phyloP scores from a whole-genome alignment of 2,113 vertebrate genomes.

The Podarcis raffonei region DNA sequence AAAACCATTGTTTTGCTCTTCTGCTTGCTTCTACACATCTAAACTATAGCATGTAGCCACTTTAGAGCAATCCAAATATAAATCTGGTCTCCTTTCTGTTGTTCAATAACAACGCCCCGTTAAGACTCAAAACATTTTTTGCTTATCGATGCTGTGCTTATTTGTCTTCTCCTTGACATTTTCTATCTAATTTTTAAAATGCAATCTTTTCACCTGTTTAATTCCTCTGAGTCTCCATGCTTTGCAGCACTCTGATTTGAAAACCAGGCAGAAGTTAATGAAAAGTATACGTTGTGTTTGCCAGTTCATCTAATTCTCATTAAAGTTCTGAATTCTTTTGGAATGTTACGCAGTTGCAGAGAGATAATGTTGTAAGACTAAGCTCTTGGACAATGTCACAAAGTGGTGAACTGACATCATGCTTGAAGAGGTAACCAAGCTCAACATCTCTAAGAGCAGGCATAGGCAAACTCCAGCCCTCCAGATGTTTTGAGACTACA shows the following conservation, averaged over 20 bases:
- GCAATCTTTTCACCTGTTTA: neutral
- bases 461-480: too few relatives aligned
- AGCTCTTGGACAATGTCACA: neutral
- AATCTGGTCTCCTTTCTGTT: neutral
- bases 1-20: rapidly evolving
- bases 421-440: neutral
- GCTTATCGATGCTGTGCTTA: neutral
- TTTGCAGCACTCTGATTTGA: neutral
- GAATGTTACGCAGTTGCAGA: neutral
- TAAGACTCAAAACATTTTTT: neutral
- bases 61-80: neutral
- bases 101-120: neutral
- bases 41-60: neutral
- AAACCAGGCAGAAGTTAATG: neutral
- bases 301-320: neutral
- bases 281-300: neutral
- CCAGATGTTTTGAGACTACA: too few relatives aligned
- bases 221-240: neutral
- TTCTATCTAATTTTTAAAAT: neutral
- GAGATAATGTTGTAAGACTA: neutral
- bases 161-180: neutral
- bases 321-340: neutral
- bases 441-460: neutral
- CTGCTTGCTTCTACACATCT: neutral
- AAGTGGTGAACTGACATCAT: neutral